Evolutionary conservation across 2,113 vertebrate species (phyloP), one percentile per base, ranked within the genome.

Genomic region (Colistium nudipinnis): DNA sequence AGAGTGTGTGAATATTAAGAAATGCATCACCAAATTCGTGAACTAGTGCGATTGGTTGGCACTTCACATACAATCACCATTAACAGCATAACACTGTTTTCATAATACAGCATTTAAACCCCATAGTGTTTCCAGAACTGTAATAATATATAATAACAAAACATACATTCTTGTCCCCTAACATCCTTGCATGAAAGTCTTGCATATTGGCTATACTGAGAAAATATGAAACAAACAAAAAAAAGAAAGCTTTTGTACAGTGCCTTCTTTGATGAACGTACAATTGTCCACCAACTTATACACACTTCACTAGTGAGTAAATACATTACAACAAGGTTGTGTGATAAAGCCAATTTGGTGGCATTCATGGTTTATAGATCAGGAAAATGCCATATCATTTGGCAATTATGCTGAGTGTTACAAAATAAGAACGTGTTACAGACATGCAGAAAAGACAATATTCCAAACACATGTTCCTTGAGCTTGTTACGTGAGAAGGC

Each of bases 361-460:
- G 44, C 48, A 78, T 48, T 19, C 27, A 71, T 49, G 16, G 38
- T 43, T 70, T 53, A 6, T 11, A 27, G 55, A 67, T 59, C 52
- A 41, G 48, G 33, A 75, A 60, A 43, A 74, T 14, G 38, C 36
- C 25, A 39, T 35, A 43, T 25, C 19, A 54, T 68, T 39, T 65
- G 13, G 30, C 47, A 57, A 35, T 14, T 57, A 30, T 57, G 39
- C 44, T 35, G 56, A 75, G 66, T 71, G 31, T 66, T 56, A 72
- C 13, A 52, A 31, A 41, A 71, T 60, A 4, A 47, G 70, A 71
- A 49, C 28, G 11, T 52, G 33, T 69, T 41, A 66, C 20, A 3
- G 14, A 83, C 77, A 83, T 83, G 72, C 69, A 83, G 64, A 71
- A 71, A 68, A 53, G 30, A 80, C 33, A 54, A 51, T 19, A 60